Conservation (phyloP, 2,888 invertebrate genomes). For the Amphipyra tragopoginis region DNA sequence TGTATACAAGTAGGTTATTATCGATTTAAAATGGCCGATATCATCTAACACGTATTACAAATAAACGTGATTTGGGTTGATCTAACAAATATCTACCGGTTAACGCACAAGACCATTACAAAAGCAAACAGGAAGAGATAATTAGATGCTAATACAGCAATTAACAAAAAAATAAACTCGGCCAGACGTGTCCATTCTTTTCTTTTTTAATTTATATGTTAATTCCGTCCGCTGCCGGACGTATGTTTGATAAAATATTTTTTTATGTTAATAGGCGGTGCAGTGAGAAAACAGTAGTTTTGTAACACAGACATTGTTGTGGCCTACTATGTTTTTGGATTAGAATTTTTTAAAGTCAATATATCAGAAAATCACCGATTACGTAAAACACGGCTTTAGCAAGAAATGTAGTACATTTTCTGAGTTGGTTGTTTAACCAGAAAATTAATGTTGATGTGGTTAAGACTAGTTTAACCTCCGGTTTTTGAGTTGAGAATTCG, state of each 20-base stretch:
- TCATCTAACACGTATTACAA: slow-evolving; percentile 6
- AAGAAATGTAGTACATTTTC: too few relatives aligned
- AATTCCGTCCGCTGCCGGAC: slow-evolving; percentile 47
- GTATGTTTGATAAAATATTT: slow-evolving; percentile 39
- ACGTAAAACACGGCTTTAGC: too few relatives aligned
- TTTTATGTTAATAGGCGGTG: slow-evolving; percentile 40
- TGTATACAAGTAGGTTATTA: background rate
- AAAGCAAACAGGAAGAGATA: slow-evolving; percentile 55
- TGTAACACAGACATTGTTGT: slow-evolving; percentile 1
- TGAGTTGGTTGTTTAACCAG: too few relatives aligned
- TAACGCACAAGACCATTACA: slow-evolving; percentile 35
- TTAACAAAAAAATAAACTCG: slow-evolving; percentile 57
- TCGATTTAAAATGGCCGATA: background rate
- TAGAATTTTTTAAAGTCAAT: too few relatives aligned
- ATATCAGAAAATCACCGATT: too few relatives aligned
- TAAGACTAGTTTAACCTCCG: too few relatives aligned
- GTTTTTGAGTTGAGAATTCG: too few relatives aligned
- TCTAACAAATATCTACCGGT: slow-evolving; percentile 22
- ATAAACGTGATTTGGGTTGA: slow-evolving; percentile 29
- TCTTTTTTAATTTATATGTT: slow-evolving; percentile 59
- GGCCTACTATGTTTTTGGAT: too few relatives aligned
- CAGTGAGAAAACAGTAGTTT: slow-evolving; percentile 26
- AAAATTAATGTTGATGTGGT: too few relatives aligned
- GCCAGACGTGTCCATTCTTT: slow-evolving; percentile 53
- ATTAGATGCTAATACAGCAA: slow-evolving; percentile 56